Conservation (phyloP, 2,797 vertebrate species). For the Xenentodon cancila region DNA sequence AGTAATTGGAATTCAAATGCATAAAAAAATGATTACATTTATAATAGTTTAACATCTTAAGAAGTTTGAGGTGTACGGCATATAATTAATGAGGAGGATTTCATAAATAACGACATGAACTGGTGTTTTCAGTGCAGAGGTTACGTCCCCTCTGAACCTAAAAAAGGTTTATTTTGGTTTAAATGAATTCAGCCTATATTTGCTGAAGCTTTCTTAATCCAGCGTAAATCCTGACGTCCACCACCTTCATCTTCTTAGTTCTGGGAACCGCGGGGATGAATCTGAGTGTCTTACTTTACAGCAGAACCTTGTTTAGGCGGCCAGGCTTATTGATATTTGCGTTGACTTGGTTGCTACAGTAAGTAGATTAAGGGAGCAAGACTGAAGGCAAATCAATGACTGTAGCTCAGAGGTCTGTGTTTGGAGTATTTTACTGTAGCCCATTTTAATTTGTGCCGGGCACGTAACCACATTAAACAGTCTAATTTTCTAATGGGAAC, state of each 20-base stretch:
- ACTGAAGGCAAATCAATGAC: constrained; percentile 76
- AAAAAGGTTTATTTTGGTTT: no score
- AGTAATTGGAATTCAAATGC: no score
- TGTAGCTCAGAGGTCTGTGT: constrained; percentile 59
- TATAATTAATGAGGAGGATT: no score
- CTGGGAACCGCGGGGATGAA: not conserved
- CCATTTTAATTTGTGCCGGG: constrained; percentile 26
- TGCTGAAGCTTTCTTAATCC: not conserved
- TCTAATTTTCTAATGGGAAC: constrained; percentile 28
- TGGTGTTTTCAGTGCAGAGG: no score
- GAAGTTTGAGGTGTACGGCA: no score
- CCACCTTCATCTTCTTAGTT: not conserved
- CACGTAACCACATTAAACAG: constrained; percentile 24
- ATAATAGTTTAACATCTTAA: no score
- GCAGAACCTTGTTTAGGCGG: constrained; percentile 25
- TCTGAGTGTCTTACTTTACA: constrained; percentile 15
- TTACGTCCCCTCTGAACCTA: no score
- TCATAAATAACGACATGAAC: no score
- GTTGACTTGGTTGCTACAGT: constrained; percentile 62
- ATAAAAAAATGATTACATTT: no score
- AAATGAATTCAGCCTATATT: no score
- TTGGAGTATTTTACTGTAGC: constrained; percentile 30
- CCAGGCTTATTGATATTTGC: constrained; percentile 57
- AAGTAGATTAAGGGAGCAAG: constrained; percentile 67
- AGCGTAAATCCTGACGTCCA: constrained; percentile 7